phyloP scores from a whole-genome alignment of 2,113 vertebrate genomes.

The Microcebus tavaratra region DNA sequence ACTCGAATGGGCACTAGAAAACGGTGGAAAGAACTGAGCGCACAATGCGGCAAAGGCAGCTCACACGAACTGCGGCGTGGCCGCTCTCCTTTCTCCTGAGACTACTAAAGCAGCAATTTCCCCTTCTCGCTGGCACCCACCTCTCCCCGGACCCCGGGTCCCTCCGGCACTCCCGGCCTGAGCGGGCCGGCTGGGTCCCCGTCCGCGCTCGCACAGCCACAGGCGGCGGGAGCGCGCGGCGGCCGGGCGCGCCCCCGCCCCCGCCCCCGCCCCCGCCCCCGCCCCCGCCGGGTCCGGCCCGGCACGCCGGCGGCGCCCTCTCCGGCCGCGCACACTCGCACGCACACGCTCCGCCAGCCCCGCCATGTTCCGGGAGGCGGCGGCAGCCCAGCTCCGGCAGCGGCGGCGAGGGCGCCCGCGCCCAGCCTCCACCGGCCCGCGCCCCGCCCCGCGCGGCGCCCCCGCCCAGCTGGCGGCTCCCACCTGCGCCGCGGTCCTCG shows the following conservation, averaged over 20 bases:
- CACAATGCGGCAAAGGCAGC: not conserved
- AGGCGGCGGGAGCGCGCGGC: not conserved
- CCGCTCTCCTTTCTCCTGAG: not conserved
- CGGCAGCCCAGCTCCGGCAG: not conserved
- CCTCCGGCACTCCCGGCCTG: not conserved
- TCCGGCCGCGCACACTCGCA: slow-evolving; percentile 38
- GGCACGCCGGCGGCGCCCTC: slow-evolving; percentile 18
- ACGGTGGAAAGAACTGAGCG: not conserved
- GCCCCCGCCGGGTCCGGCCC: not conserved
- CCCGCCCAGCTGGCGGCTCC: not conserved
- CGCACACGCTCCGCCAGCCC: slow-evolving; percentile 55
- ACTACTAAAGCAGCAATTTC: not conserved
- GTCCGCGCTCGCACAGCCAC: not conserved
- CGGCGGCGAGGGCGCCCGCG: not conserved
- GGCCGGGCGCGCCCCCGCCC: slow-evolving; percentile 11
- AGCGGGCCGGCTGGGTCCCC: not conserved
- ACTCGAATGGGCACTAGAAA: not conserved
- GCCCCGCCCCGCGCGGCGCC: not conserved
- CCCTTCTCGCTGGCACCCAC: not conserved
- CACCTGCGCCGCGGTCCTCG: not conserved
- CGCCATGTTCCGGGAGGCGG: slow-evolving; percentile 75
- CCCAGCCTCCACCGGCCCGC: not conserved
- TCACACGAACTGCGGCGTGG: not conserved
- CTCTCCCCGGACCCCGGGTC: not conserved
- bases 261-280: not conserved